Conservation (phyloP, 2,888 invertebrate species). For the Ichneumoninae sp. region DNA sequence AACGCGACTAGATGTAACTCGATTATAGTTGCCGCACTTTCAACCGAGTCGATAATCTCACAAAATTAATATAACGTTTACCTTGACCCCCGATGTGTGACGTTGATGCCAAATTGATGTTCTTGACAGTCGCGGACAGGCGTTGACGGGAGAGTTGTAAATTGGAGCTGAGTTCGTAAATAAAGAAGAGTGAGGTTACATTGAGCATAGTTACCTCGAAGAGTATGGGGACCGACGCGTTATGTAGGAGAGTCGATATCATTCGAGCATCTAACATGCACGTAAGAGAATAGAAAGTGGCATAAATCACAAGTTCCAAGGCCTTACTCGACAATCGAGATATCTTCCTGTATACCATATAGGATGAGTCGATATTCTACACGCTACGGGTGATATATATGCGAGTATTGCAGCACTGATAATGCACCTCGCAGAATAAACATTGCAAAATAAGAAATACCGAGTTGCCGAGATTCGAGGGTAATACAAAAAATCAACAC, state of each 20-base stretch:
- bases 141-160: neutral
- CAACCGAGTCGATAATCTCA: neutral
- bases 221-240: conserved; percentile 20
- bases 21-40: neutral
- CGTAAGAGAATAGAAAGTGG: conserved; percentile 71
- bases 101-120: neutral
- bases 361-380: conserved; percentile 26
- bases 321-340: conserved; percentile 32
- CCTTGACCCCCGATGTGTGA: neutral
- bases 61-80: neutral
- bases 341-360: conserved; percentile 13
- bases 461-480: neutral
- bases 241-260: conserved; percentile 57
- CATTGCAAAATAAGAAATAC: neutral
- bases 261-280: conserved; percentile 60
- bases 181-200: conserved; percentile 53
- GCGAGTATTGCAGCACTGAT: neutral
- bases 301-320: conserved; percentile 70
- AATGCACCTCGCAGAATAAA: neutral
- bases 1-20: neutral
- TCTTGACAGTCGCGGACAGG: conserved; percentile 11
- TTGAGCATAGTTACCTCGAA: conserved; percentile 10
- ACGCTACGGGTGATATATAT: conserved; percentile 11
- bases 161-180: conserved; percentile 57
- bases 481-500: neutral